Percentiles rank a stretch among this genome's conserved stretches.
Evolutionary conservation across 2,797 vertebrate genomes (phyloP).

Genomic region (Chanos chanos): DNA sequence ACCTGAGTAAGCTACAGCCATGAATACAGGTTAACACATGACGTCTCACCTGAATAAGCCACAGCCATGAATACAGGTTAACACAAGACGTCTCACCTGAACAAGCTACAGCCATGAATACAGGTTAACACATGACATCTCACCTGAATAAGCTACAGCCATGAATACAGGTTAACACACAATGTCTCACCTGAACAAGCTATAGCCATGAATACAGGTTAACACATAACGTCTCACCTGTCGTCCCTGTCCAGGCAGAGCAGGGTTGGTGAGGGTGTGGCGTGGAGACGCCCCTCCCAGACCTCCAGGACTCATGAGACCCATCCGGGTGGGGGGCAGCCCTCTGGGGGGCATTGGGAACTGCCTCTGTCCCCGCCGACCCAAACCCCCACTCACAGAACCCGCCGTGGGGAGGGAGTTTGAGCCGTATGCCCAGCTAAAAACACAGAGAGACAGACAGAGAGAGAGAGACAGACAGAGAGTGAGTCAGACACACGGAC

Average conservation of each 20-base stretch:
- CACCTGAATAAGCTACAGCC: too few relatives aligned
- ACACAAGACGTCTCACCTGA: too few relatives aligned
- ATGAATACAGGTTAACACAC: too few relatives aligned
- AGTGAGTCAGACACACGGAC: too few relatives aligned
- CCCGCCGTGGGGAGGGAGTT: slow-evolving; percentile 97
- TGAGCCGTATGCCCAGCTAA: slow-evolving; percentile 90
- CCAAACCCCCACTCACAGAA: slow-evolving; percentile 89
- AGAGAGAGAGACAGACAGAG: background rate
- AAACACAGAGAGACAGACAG: background rate
- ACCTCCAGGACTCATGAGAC: slow-evolving; percentile 79
- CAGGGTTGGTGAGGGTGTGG: slow-evolving; percentile 82
- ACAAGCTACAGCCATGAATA: too few relatives aligned
- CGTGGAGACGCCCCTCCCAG: slow-evolving; percentile 82
- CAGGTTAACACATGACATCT: too few relatives aligned
- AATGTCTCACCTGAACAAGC: background rate
- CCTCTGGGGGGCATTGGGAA: slow-evolving; percentile 87
- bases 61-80: too few relatives aligned
- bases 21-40: too few relatives aligned
- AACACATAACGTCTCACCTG: slow-evolving; percentile 73
- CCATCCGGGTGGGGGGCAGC: slow-evolving; percentile 79
- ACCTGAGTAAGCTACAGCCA: too few relatives aligned
- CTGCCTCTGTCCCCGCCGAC: slow-evolving; percentile 81
- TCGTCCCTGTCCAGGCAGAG: slow-evolving; percentile 80
- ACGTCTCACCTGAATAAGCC: too few relatives aligned
- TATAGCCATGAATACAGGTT: too few relatives aligned